Evolutionary conservation across 2,888 invertebrate species (phyloP).

Genomic region (Abscondita cerata): DNA sequence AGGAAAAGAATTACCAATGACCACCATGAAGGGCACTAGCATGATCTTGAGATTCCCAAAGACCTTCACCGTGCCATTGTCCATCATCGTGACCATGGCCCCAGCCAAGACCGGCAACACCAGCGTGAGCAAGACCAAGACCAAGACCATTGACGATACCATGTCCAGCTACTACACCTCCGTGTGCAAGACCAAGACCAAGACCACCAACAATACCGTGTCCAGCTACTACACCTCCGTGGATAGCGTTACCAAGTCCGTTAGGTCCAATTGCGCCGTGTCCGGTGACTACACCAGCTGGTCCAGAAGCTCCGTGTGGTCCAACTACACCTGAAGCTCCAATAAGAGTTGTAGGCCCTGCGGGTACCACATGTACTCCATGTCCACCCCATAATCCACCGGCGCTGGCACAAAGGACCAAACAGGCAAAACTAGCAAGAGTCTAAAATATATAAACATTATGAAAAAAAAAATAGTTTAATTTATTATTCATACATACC

Average conservation of each 20-base stretch:
- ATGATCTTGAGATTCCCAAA: constrained; percentile 19
- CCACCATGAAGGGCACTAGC: constrained; percentile 12
- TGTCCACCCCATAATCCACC: constrained; percentile 17
- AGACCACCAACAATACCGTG: constrained; percentile 6
- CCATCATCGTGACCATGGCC: constrained; percentile 18
- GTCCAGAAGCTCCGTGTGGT: constrained; percentile 22
- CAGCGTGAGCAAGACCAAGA: constrained; percentile 10
- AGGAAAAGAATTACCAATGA: not conserved
- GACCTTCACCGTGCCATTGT: constrained; percentile 27
- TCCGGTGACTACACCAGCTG: constrained; percentile 27
- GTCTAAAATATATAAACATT: not conserved
- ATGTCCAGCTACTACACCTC: constrained; percentile 1
- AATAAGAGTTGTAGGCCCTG: constrained; percentile 11
- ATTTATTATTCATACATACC: constrained; percentile 22
- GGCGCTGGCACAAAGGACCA: constrained; percentile 7
- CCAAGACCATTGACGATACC: constrained; percentile 8
- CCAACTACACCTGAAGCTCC: constrained; percentile 28
- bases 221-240: constrained; percentile 9
- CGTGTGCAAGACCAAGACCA: constrained; percentile 18
- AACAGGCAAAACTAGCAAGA: no score
- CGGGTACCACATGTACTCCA: constrained; percentile 13
- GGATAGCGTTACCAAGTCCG: constrained; percentile 18
- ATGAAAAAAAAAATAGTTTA: no score
- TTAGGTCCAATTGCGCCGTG: constrained; percentile 26
- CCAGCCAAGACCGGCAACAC: not conserved